A percentile compares a stretch with the other conserved stretches of the same genome.
These are phyloP conservation scores for Neocrepidodera transversa DNA, from an alignment of 2,888 invertebrate species.

Conservation along the genomic window DNA sequence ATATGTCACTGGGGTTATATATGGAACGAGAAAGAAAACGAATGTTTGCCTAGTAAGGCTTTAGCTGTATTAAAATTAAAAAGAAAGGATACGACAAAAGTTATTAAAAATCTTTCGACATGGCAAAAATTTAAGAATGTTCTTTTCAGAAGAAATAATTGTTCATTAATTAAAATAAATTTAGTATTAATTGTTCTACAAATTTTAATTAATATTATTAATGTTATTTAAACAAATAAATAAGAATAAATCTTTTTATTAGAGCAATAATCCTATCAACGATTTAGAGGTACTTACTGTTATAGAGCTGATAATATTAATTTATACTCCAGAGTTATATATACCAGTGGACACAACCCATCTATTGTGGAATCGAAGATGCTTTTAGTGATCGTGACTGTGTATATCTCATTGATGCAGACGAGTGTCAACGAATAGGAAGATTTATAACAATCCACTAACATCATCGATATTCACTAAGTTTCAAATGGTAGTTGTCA, in stretches of 20 bases:
- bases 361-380: background rate
- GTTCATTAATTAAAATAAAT: background rate
- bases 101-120: background rate
- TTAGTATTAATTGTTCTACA: no score
- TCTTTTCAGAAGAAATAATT: conserved; percentile 8
- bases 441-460: conserved; percentile 28
- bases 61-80: conserved; percentile 48
- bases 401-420: conserved; percentile 10
- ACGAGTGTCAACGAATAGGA: conserved; percentile 20
- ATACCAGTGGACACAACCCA: background rate
- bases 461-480: conserved; percentile 42
- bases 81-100: conserved; percentile 25
- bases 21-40: conserved; percentile 47
- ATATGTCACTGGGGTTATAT: conserved; percentile 63
- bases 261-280: no score
- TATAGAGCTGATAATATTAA: no score
- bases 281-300: no score
- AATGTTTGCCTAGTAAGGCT: conserved; percentile 50
- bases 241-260: no score
- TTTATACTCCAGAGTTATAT: no score
- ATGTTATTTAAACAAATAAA: no score
- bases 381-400: background rate
- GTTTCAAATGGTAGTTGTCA: conserved; percentile 40
- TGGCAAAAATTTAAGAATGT: conserved; percentile 13
- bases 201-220: no score